Evolutionary conservation across 2,888 invertebrate species (phyloP).

Genomic region (Cataglyphis cursor): DNA sequence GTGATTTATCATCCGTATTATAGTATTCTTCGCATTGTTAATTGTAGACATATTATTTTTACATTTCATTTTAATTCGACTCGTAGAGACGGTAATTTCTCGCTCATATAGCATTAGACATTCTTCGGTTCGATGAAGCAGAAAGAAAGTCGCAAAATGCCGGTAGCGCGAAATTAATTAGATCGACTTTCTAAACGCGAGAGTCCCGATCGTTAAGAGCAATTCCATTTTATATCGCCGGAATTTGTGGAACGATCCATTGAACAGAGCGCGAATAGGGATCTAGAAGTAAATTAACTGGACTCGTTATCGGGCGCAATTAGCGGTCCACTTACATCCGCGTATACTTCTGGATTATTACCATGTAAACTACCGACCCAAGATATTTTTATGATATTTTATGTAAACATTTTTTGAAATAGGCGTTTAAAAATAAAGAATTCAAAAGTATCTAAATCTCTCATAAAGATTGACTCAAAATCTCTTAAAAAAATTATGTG

Average conservation of each 20-base stretch:
- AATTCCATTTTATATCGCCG: slow-evolving; percentile 30
- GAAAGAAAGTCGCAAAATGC: not conserved
- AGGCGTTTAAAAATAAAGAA: not conserved
- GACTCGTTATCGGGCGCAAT: slow-evolving; percentile 47
- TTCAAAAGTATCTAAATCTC: not conserved
- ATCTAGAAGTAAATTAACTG: slow-evolving; percentile 37
- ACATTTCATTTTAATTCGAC: slow-evolving; percentile 11
- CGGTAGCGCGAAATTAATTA: slow-evolving; percentile 59
- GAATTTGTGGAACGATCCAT: slow-evolving; percentile 30
- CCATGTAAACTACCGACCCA: not conserved
- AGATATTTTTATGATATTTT: not conserved
- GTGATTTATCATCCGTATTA: slow-evolving; percentile 70
- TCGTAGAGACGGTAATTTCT: slow-evolving; percentile 30
- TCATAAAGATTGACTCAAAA: not conserved
- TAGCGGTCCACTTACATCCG: slow-evolving; percentile 23
- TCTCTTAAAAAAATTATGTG: not conserved
- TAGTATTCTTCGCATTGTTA: slow-evolving; percentile 65
- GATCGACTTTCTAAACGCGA: slow-evolving; percentile 55
- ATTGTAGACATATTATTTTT: slow-evolving; percentile 65
- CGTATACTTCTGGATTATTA: slow-evolving; percentile 16
- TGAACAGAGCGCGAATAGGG: slow-evolving; percentile 35
- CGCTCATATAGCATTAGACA: slow-evolving; percentile 32
- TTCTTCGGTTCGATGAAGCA: slow-evolving; percentile 30
- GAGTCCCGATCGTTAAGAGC: slow-evolving; percentile 9
- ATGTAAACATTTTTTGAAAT: not conserved